A percentile compares a stretch with the other conserved stretches of the same genome.
Evolutionary conservation across 2,113 vertebrate genomes (phyloP).

Genomic region (Myrmophylax atrothorax): DNA sequence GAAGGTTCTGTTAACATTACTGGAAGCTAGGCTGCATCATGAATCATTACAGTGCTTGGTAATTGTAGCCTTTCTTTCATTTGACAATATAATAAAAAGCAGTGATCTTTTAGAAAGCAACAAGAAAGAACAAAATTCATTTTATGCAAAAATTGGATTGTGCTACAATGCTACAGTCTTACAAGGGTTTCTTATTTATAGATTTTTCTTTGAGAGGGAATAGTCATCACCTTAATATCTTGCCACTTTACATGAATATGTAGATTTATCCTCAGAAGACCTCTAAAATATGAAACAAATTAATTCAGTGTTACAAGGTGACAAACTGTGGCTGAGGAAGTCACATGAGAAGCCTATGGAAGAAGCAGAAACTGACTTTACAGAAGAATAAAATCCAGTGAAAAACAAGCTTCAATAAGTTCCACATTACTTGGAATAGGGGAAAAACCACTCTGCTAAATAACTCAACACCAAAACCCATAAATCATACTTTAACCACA

Average conservation of each 20-base stretch:
- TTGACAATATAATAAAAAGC: not conserved
- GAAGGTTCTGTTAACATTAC: not conserved
- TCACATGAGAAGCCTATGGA: not conserved
- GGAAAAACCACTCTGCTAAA: not conserved
- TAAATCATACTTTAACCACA: not conserved
- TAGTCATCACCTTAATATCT: not conserved
- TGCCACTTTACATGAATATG: not conserved
- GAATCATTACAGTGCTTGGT: not conserved
- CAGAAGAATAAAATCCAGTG: not conserved
- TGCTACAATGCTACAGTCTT: not conserved
- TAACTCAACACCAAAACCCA: not conserved
- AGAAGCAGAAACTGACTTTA: not conserved
- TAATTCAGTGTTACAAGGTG: slow-evolving; percentile 11
- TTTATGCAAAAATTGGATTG: not conserved
- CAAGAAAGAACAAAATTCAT: not conserved
- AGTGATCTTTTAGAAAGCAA: not conserved
- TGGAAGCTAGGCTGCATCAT: not conserved
- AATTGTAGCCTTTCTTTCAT: not conserved
- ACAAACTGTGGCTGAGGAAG: not conserved
- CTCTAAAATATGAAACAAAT: slow-evolving; percentile 16
- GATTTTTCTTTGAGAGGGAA: not conserved
- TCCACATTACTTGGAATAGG: not conserved
- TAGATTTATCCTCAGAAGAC: slow-evolving; percentile 6
- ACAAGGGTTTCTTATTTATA: not conserved
- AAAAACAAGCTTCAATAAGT: not conserved